These are phyloP conservation scores for Notospermus geniculatus DNA, from an alignment of 1,140 invertebrate genomes.

Conservation along the genomic window DNA sequence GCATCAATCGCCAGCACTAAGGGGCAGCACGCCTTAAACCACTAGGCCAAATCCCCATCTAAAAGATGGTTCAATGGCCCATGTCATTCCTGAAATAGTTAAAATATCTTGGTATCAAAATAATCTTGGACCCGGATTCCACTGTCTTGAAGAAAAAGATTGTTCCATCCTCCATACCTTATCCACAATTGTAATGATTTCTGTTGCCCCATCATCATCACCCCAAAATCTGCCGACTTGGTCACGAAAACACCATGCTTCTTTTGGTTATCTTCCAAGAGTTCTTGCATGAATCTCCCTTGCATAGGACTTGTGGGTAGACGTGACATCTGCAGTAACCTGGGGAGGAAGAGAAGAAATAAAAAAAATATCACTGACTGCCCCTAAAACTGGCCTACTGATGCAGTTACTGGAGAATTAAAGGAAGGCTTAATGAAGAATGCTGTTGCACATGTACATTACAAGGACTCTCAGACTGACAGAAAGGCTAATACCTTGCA, in stretches of 20 bases:
- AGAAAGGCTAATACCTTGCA: no score
- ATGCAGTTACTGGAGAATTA: slow-evolving; percentile 14
- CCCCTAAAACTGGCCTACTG: slow-evolving; percentile 15
- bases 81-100: no score
- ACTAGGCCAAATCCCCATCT: no score
- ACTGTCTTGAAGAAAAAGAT: background rate
- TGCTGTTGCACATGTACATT: no score
- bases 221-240: slow-evolving; percentile 21
- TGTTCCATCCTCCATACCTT: slow-evolving; percentile 2
- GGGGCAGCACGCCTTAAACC: no score
- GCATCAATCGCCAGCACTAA: no score
- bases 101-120: no score
- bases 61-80: no score
- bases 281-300: slow-evolving; percentile 20
- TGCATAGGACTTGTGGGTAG: background rate
- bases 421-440: slow-evolving; percentile 19
- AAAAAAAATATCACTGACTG: slow-evolving; percentile 16
- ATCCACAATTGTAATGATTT: slow-evolving; percentile 26
- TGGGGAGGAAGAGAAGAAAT: background rate
- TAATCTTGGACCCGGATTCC: no score
- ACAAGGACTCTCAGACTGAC: no score
- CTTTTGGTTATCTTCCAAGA: slow-evolving; percentile 25
- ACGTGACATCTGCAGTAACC: slow-evolving; percentile 3
- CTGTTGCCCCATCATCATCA: slow-evolving; percentile 17
- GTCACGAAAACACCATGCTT: slow-evolving; percentile 28